These are phyloP conservation scores for Hyperoodon ampullatus DNA, from an alignment of 2,113 vertebrate species.

Conservation along the genomic window DNA sequence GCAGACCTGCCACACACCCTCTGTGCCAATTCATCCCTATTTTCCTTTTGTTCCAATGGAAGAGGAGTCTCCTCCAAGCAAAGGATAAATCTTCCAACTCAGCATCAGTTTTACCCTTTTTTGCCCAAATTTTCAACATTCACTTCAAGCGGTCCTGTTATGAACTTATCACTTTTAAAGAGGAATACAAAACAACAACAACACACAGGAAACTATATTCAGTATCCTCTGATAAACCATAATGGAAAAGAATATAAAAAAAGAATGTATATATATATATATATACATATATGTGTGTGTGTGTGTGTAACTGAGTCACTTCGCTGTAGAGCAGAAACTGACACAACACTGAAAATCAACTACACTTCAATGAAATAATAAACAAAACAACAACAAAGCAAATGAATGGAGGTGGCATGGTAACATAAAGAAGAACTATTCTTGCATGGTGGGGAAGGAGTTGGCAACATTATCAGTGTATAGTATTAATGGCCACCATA, in stretches of 20 bases:
- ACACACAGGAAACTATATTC: too few species aligned
- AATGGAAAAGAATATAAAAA: too few species aligned
- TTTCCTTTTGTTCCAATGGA: neutral
- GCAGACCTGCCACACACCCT: neutral
- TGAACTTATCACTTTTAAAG: neutral
- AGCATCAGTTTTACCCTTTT: neutral
- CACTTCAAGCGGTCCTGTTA: neutral
- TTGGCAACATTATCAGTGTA: too few species aligned
- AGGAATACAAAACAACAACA: neutral
- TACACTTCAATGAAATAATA: too few species aligned
- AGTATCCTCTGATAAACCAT: too few species aligned
- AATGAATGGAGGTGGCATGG: neutral
- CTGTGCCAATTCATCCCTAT: neutral
- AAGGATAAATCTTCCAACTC: neutral
- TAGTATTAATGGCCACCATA: neutral
- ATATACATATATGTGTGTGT: too few species aligned
- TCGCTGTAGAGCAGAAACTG: too few species aligned
- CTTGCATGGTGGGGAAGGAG: neutral
- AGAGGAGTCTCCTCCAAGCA: neutral
- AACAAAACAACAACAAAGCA: neutral
- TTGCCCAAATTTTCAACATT: neutral
- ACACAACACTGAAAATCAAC: too few species aligned
- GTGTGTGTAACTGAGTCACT: too few species aligned
- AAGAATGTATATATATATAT: too few species aligned
- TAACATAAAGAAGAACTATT: neutral